These are phyloP conservation scores for Caenorhabditis afra DNA, from an alignment of 2,888 invertebrate species.

Conservation along the genomic window DNA sequence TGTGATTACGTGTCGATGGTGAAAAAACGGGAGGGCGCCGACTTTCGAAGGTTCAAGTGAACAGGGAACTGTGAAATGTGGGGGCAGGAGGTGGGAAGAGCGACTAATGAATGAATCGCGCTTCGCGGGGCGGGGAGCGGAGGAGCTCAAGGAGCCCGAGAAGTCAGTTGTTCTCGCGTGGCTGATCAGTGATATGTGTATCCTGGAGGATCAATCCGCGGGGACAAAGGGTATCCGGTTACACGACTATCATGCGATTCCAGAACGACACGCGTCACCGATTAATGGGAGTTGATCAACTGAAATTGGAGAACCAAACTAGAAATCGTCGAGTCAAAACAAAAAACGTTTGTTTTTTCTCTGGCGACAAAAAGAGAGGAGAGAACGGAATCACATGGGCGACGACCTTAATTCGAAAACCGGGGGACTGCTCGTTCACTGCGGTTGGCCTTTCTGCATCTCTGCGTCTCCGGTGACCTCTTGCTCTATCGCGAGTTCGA, in stretches of 20 bases:
- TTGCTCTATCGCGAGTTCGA: constrained; percentile 15
- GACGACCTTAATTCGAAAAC: constrained; percentile 22
- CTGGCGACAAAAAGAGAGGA: neutral
- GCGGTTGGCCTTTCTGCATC: constrained; percentile 8
- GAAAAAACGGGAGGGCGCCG: neutral
- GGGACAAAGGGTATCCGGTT: constrained; percentile 43
- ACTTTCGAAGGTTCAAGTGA: constrained; percentile 42
- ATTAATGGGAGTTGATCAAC: constrained; percentile 25
- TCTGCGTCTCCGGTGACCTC: constrained; percentile 3
- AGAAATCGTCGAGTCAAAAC: constrained; percentile 18
- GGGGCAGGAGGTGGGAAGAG: neutral
- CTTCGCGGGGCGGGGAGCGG: no score
- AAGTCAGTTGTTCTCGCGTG: constrained; percentile 29
- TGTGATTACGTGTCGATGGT: constrained; percentile 17
- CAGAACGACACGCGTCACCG: constrained; percentile 24
- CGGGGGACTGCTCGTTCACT: constrained; percentile 19
- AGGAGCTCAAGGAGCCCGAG: constrained; percentile 10
- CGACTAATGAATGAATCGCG: constrained; percentile 5
- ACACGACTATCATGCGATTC: constrained; percentile 42
- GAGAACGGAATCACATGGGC: constrained; percentile 17
- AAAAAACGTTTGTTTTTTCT: constrained; percentile 3
- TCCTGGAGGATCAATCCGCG: constrained; percentile 10
- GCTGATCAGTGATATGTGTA: constrained; percentile 55
- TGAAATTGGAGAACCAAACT: constrained; percentile 35
- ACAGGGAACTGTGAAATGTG: constrained; percentile 4